phyloP scores from a whole-genome alignment of 1,140 invertebrate genomes.

The Psilanteris sp. region DNA sequence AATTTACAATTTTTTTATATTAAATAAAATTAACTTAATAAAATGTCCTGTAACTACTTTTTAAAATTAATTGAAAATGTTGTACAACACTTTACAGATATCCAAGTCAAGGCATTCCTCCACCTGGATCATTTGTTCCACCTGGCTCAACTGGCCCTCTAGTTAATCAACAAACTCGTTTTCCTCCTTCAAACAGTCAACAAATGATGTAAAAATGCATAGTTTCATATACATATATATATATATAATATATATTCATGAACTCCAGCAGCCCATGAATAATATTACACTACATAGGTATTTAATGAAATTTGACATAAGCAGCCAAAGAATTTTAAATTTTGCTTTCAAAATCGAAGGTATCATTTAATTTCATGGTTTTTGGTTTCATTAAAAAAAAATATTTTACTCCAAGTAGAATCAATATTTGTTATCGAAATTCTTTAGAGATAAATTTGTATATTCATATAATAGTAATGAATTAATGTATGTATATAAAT shows the following conservation, averaged over 20 bases:
- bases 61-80: background rate
- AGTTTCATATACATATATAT: slow-evolving; percentile 10
- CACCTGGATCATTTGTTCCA: slow-evolving; percentile 24
- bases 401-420: background rate
- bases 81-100: slow-evolving; percentile 6
- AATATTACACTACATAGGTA: slow-evolving; percentile 39
- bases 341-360: slow-evolving; percentile 14
- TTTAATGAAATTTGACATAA: slow-evolving; percentile 39
- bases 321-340: slow-evolving; percentile 45
- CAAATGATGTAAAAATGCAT: slow-evolving; percentile 45
- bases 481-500: slow-evolving; percentile 51
- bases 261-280: slow-evolving; percentile 40
- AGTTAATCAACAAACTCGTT: slow-evolving; percentile 32
- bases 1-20: too few species aligned
- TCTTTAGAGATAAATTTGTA: slow-evolving; percentile 34
- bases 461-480: slow-evolving; percentile 44
- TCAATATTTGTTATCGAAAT: slow-evolving; percentile 22
- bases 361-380: slow-evolving; percentile 5
- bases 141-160: slow-evolving; percentile 7
- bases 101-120: slow-evolving; percentile 32
- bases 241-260: too few species aligned
- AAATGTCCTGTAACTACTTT: too few species aligned
- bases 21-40: too few species aligned
- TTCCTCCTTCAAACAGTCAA: slow-evolving; percentile 46
- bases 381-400: slow-evolving; percentile 3